A percentile compares a stretch with the other conserved stretches of the same genome.
Evolutionary conservation across 2,888 invertebrate genomes (phyloP).

Genomic region (Melinopterus prodromus): DNA sequence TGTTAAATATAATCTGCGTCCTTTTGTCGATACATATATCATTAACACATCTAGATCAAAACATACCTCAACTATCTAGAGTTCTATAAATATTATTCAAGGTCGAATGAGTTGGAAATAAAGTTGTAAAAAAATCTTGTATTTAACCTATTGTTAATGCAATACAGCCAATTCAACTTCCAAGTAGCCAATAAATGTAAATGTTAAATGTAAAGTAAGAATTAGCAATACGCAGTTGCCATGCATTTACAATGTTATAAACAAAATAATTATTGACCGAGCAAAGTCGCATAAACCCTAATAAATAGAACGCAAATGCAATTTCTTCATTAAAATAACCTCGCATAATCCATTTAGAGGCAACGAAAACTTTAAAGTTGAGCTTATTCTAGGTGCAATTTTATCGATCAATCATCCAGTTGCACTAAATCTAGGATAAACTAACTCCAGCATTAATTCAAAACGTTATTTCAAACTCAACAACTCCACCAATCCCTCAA

Average conservation of each 20-base stretch:
- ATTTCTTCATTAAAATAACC: background rate
- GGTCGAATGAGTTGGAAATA: background rate
- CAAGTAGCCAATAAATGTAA: no score
- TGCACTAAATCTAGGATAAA: slow-evolving; percentile 10
- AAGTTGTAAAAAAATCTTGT: background rate
- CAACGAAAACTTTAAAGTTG: background rate
- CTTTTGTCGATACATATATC: background rate
- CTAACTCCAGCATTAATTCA: background rate
- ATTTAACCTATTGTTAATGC: background rate
- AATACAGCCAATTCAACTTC: no score
- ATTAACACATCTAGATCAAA: background rate
- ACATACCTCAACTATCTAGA: background rate
- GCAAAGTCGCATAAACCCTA: background rate
- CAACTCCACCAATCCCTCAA: background rate
- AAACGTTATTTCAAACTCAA: background rate
- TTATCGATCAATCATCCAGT: slow-evolving; percentile 35
- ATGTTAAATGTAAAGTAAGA: no score
- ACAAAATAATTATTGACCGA: background rate
- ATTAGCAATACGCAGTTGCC: background rate
- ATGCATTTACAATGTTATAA: background rate
- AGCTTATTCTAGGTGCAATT: slow-evolving; percentile 32
- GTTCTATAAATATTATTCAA: background rate
- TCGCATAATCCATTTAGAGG: background rate
- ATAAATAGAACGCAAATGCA: background rate
- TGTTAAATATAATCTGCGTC: background rate